Conservation (phyloP, 2,888 invertebrate genomes). For the Pammene aurita region DNA sequence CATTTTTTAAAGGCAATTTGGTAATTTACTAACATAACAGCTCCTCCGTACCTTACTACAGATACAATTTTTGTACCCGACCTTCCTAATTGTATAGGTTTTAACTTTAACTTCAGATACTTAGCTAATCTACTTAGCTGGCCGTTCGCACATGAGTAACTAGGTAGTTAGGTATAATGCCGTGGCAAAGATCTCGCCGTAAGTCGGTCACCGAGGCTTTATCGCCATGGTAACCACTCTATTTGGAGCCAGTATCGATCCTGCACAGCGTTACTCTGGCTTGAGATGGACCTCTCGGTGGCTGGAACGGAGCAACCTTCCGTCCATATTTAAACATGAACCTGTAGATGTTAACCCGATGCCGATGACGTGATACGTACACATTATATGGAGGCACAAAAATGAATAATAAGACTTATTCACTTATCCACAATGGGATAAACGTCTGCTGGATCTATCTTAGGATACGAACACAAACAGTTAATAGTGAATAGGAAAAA, state of each 20-base stretch:
- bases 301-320: not conserved
- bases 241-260: slow-evolving; percentile 41
- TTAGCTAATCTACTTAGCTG: slow-evolving; percentile 1
- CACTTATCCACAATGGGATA: too few species aligned
- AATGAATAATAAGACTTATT: too few species aligned
- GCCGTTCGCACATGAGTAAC: not conserved
- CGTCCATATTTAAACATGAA: not conserved
- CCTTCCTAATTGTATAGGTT: not conserved
- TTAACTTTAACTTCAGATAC: slow-evolving; percentile 1
- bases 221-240: slow-evolving; percentile 42
- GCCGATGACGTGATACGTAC: not conserved
- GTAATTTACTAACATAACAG: too few species aligned
- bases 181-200: slow-evolving; percentile 18
- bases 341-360: not conserved
- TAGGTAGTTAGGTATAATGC: slow-evolving; percentile 8
- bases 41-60: too few species aligned
- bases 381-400: too few species aligned
- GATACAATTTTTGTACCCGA: not conserved
- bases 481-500: too few species aligned
- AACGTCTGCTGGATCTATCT: too few species aligned
- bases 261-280: slow-evolving; percentile 10
- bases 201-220: slow-evolving; percentile 41
- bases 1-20: too few species aligned
- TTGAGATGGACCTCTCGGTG: slow-evolving; percentile 19
- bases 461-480: too few species aligned